A percentile compares a stretch with the other conserved stretches of the same genome.
Conservation (phyloP, 1,140 invertebrate species). For the Drosophila ercepeae region DNA sequence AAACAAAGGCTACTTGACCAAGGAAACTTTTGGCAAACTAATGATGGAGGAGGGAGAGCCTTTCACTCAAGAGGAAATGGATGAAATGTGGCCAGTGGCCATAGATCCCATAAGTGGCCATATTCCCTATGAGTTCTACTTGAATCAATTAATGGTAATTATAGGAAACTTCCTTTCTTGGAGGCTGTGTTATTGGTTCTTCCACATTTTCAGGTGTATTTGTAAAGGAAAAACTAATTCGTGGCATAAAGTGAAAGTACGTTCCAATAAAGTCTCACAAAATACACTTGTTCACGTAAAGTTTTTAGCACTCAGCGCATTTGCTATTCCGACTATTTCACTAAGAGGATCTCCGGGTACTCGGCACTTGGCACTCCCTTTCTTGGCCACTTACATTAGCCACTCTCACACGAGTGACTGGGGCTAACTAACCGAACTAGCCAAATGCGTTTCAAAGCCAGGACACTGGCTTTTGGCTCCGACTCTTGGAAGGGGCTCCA, state of each 20-base stretch:
- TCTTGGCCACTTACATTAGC: slow-evolving; percentile 60
- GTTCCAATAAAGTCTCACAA: slow-evolving; percentile 8
- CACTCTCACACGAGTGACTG: slow-evolving; percentile 20
- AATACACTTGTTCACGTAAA: background rate
- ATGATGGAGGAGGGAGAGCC: slow-evolving; percentile 94
- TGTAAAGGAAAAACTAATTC: slow-evolving; percentile 16
- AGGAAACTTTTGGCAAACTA: slow-evolving; percentile 87
- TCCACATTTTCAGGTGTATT: slow-evolving; percentile 51
- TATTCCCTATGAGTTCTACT: slow-evolving; percentile 92
- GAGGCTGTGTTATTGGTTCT: background rate
- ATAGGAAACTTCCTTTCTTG: background rate
- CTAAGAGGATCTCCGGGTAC: slow-evolving; percentile 1
- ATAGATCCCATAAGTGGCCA: slow-evolving; percentile 91
- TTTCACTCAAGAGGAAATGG: slow-evolving; percentile 93
- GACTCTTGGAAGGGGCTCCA: slow-evolving; percentile 12
- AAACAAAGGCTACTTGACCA: slow-evolving; percentile 89
- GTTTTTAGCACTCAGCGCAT: slow-evolving; percentile 18
- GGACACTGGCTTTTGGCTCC: slow-evolving; percentile 25
- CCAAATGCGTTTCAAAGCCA: slow-evolving; percentile 70
- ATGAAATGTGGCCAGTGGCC: slow-evolving; percentile 94
- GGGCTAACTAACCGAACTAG: slow-evolving; percentile 65
- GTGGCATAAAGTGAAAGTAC: slow-evolving; percentile 4
- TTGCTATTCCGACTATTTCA: slow-evolving; percentile 26
- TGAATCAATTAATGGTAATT: slow-evolving; percentile 89
- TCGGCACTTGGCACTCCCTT: slow-evolving; percentile 20